phyloP scores from a whole-genome alignment of 2,888 invertebrate species.

The Aleiodes leptofemur region DNA sequence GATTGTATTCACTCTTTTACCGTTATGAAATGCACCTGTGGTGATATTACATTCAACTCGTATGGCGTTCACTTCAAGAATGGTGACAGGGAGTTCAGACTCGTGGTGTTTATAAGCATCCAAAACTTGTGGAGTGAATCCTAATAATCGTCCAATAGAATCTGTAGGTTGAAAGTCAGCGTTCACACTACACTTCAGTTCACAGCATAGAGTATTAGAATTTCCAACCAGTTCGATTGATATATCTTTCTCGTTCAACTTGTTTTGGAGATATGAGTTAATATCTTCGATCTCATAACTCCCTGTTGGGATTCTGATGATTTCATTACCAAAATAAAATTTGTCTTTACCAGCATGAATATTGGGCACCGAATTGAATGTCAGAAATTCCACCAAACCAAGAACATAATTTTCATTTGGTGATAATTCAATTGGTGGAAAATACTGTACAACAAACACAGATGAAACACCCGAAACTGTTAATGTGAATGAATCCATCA shows the following conservation, averaged over 20 bases:
- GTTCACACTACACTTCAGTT: too few species aligned
- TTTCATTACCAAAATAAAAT: constrained; percentile 42
- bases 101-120: constrained; percentile 38
- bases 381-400: constrained; percentile 61
- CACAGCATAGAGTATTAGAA: background rate
- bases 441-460: constrained; percentile 57
- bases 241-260: background rate
- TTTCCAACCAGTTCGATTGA: background rate
- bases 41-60: constrained; percentile 58
- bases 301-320: constrained; percentile 58
- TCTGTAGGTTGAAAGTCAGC: too few species aligned
- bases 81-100: constrained; percentile 53
- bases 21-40: constrained; percentile 55
- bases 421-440: constrained; percentile 58
- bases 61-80: constrained; percentile 53
- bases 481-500: constrained; percentile 57
- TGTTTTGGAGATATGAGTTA: constrained; percentile 11
- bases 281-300: constrained; percentile 65
- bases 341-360: constrained; percentile 56
- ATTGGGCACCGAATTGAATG: constrained; percentile 62
- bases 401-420: constrained; percentile 57
- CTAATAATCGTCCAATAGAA: too few species aligned
- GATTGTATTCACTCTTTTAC: constrained; percentile 51
- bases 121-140: constrained; percentile 2
- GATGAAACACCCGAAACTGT: constrained; percentile 58